These are phyloP conservation scores for Chalcis sispes DNA, from an alignment of 2,888 invertebrate genomes.

Conservation along the genomic window DNA sequence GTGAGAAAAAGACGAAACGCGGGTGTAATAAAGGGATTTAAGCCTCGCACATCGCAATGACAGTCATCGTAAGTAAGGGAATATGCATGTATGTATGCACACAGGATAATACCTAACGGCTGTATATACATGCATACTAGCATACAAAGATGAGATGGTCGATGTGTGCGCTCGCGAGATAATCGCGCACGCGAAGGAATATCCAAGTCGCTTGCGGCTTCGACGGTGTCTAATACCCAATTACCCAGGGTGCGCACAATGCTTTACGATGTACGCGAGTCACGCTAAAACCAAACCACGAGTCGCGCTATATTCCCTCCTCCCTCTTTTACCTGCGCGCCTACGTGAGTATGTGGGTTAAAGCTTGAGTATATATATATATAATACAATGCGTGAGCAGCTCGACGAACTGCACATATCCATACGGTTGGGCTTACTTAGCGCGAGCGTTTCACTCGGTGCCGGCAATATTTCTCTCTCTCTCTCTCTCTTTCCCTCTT, in stretches of 20 bases:
- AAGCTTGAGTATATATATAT: conserved; percentile 8
- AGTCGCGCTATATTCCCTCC: conserved; percentile 1
- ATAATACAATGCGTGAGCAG: conserved; percentile 16
- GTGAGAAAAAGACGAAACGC: background rate
- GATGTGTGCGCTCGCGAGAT: too few species aligned
- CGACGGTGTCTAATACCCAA: conserved; percentile 54
- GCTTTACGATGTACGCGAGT: conserved; percentile 27
- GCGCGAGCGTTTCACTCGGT: too few species aligned
- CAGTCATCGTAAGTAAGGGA: conserved; percentile 5
- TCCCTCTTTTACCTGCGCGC: background rate
- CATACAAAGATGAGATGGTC: too few species aligned
- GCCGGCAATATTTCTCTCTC: too few species aligned
- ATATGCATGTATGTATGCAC: too few species aligned
- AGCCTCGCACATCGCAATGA: background rate
- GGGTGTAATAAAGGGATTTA: conserved; percentile 37
- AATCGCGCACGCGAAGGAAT: background rate
- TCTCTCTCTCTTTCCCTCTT: too few species aligned
- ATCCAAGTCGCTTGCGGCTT: conserved; percentile 19
- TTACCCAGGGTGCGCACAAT: conserved; percentile 30
- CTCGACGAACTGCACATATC: too few species aligned
- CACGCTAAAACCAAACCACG: too few species aligned
- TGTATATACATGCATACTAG: too few species aligned
- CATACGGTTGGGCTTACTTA: too few species aligned
- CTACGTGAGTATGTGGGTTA: conserved; percentile 37
- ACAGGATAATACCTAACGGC: too few species aligned